Evolutionary conservation across 2,113 vertebrate genomes (phyloP).

Genomic region (Donacobius atricapilla): DNA sequence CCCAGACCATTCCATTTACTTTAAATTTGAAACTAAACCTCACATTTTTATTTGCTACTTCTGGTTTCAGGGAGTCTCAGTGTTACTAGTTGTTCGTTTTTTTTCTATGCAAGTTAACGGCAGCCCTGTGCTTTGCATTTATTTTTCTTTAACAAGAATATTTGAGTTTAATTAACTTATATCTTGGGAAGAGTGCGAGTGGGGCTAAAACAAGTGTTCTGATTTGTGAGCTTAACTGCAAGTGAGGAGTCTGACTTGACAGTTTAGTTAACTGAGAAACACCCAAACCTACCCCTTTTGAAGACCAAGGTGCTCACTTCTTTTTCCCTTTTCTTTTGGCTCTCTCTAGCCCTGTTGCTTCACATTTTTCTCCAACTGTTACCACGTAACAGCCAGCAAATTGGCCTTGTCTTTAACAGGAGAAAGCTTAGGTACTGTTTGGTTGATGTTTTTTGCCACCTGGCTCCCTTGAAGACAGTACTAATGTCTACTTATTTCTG

Average conservation of each 20-base stretch:
- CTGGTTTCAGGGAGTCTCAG: neutral
- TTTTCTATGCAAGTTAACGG: neutral
- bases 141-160: neutral
- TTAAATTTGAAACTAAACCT: neutral
- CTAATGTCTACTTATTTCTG: neutral
- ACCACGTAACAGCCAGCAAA: neutral
- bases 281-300: neutral
- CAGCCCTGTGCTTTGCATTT: neutral
- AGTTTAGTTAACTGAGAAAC: neutral
- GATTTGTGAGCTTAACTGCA: neutral
- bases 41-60: neutral
- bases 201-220: neutral
- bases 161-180: neutral
- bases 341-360: neutral
- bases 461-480: neutral
- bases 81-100: neutral
- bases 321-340: neutral
- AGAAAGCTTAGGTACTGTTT: neutral
- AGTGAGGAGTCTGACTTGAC: neutral
- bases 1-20: neutral
- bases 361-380: neutral
- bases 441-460: neutral
- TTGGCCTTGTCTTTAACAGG: neutral
- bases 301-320: neutral
- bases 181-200: neutral